These are phyloP conservation scores for Garrulus glandarius DNA, from an alignment of 2,797 vertebrate species.

Conservation along the genomic window DNA sequence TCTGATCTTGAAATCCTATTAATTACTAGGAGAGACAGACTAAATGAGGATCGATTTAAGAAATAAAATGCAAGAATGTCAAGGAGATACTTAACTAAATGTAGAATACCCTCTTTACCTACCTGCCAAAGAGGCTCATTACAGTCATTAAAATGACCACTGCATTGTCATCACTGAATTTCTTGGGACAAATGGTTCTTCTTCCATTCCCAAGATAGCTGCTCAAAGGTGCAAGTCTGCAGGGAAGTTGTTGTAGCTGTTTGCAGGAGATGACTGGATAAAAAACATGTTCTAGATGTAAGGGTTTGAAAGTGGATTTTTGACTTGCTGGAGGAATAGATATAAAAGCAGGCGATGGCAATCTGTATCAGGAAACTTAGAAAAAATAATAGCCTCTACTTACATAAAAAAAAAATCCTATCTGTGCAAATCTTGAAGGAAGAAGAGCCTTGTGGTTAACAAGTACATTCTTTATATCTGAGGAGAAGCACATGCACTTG, in stretches of 20 bases:
- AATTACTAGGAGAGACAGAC: neutral
- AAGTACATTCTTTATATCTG: neutral
- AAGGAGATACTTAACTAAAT: constrained; percentile 13
- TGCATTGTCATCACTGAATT: neutral
- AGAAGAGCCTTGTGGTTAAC: neutral
- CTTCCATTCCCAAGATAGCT: neutral
- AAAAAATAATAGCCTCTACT: neutral
- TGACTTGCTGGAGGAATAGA: neutral
- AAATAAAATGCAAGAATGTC: neutral
- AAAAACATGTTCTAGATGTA: neutral
- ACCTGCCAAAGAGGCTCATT: neutral
- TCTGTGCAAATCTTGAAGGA: neutral
- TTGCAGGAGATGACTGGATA: neutral
- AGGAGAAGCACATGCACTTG: neutral
- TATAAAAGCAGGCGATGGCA: neutral
- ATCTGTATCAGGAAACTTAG: neutral
- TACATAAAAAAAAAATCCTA: fast-evolving
- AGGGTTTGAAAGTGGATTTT: neutral
- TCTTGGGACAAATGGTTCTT: neutral
- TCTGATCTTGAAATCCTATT: constrained; percentile 25
- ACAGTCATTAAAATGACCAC: neutral
- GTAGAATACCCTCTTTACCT: neutral
- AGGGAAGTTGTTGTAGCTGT: neutral
- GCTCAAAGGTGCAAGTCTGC: neutral
- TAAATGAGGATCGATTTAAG: neutral